Conservation (phyloP, 2,113 vertebrate species). For the Daubentonia madagascariensis region DNA sequence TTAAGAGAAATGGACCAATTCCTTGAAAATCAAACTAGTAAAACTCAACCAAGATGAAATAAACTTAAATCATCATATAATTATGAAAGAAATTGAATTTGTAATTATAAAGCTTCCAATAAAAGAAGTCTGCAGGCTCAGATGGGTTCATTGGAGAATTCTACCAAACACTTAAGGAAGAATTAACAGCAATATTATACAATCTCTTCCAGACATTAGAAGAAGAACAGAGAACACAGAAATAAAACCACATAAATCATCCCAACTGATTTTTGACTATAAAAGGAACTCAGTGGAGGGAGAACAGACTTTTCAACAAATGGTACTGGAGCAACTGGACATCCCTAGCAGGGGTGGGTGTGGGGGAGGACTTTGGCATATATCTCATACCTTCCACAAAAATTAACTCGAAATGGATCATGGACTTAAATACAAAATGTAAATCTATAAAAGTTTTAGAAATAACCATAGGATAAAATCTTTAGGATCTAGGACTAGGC, state of each 20-base stretch:
- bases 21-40: background rate
- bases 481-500: background rate
- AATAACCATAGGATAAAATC: background rate
- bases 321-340: background rate
- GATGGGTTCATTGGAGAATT: background rate
- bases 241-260: background rate
- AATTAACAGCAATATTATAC: background rate
- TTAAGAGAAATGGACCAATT: slow-evolving; percentile 1
- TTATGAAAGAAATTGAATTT: slow-evolving; percentile 17
- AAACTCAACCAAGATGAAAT: slow-evolving; percentile 4
- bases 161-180: background rate
- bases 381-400: slow-evolving; percentile 1
- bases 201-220: background rate
- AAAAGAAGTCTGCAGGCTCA: slow-evolving; percentile 23
- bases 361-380: background rate
- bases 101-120: background rate
- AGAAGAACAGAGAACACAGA: background rate
- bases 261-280: background rate
- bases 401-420: slow-evolving; percentile 12
- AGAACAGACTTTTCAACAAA: background rate
- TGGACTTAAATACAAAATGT: background rate
- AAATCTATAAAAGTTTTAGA: slow-evolving; percentile 10
- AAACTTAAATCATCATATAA: slow-evolving; percentile 3
- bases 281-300: slow-evolving; percentile 23
- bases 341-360: background rate